Percentiles rank a stretch among this genome's conserved stretches.
Evolutionary conservation across 1,140 invertebrate species (phyloP).

Genomic region (Coelopa frigida): DNA sequence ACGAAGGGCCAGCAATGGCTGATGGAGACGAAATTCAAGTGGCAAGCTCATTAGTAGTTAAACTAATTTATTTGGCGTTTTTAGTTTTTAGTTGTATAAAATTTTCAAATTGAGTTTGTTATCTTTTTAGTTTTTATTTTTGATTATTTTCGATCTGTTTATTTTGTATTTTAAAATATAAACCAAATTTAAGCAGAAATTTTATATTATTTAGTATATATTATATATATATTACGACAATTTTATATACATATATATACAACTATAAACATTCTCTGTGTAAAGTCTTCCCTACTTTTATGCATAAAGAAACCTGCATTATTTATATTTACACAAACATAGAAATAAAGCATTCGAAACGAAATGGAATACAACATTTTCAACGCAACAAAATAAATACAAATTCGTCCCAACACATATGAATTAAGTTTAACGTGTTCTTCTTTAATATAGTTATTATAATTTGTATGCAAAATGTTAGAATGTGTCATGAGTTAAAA

Average conservation of each 20-base stretch:
- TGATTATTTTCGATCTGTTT: slow-evolving; percentile 2
- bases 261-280: slow-evolving; percentile 9
- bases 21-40: slow-evolving; percentile 92
- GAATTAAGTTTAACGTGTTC: too few species aligned
- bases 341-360: slow-evolving; percentile 7
- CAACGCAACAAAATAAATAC: background rate
- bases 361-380: slow-evolving; percentile 1
- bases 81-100: slow-evolving; percentile 9
- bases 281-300: slow-evolving; percentile 9
- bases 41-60: slow-evolving; percentile 62
- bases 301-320: slow-evolving; percentile 6
- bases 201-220: background rate
- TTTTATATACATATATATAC: slow-evolving; percentile 4
- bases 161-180: slow-evolving; percentile 1
- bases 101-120: slow-evolving; percentile 6
- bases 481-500: too few species aligned
- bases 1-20: slow-evolving; percentile 81
- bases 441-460: too few species aligned
- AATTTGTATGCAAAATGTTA: too few species aligned
- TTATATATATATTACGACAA: background rate
- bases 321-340: background rate
- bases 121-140: slow-evolving; percentile 6
- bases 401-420: slow-evolving; percentile 1
- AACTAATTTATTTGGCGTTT: too few species aligned
- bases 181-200: background rate